Evolutionary conservation across 2,888 invertebrate genomes (phyloP), one percentile per base, ranked within the genome.

Genomic region (Pharmacophagus antenor): DNA sequence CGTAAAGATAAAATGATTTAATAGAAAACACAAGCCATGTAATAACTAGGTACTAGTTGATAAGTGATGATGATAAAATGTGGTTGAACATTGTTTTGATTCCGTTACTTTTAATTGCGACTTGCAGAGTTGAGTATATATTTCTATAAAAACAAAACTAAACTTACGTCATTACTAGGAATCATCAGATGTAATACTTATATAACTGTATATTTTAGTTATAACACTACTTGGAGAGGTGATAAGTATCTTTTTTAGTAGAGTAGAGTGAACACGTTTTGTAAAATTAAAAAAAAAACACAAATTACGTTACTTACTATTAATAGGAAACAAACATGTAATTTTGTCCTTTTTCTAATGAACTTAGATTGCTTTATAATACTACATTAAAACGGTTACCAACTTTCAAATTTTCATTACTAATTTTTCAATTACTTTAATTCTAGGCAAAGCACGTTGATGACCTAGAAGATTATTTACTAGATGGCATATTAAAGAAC

Each of bases 21-120:
- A n/a, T n/a, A n/a, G n/a, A n/a, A n/a, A n/a, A 1, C 31, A 31
- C 10, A 31, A 10, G 15, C 12, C 31, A 31, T 31, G 15, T 31
- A 15, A 6, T 27, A 27, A 27, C 31, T 12, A 10, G 15, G 10
- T 15, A 37, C 23, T 7, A 12, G 20, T 47, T 18, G 18, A 31
- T 47, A 47, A 10, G 23, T 42, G 4, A 53, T 48, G 46, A 52
- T 46, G 51, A 15, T n/a, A 58, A 53, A 58, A 58, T 58, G 58
- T 27, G 48, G 53, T 48, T 53, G 21, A 41, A 8, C 25, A 20
- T 18, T 48, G 37, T 37, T 15, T 41, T 52, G 1, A 7, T 58
- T 21, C 48, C 20, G 20, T 21, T 58, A 10, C 53, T 23, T 25
- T 53, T 53, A 53, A 10, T 58, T 18, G 12, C 27, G 18, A 8